These are phyloP conservation scores for Zele albiditarsus DNA, from an alignment of 2,888 invertebrate species.

Conservation along the genomic window DNA sequence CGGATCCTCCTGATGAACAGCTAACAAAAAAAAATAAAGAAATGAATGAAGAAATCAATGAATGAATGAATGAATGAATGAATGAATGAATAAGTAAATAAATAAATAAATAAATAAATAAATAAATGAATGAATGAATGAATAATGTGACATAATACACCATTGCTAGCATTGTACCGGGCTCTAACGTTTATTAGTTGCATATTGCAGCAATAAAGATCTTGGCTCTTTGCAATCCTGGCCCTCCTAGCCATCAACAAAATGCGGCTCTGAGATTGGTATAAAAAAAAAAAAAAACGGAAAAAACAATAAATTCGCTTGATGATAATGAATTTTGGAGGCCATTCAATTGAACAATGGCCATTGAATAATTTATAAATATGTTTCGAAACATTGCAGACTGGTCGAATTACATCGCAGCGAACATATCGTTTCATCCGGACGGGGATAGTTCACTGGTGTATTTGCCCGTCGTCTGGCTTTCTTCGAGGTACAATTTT, in stretches of 20 bases:
- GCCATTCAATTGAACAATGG: not conserved
- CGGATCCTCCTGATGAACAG: conserved; percentile 66
- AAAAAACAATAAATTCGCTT: conserved; percentile 63
- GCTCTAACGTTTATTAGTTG: conserved; percentile 60
- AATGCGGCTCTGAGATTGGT: conserved; percentile 69
- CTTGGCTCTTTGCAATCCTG: conserved; percentile 71
- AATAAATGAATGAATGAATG: conserved; percentile 38
- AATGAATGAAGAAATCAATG: conserved; percentile 43
- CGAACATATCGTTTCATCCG: conserved; percentile 23
- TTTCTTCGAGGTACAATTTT: conserved; percentile 70
- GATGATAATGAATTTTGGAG: conserved; percentile 44
- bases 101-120: conserved; percentile 48
- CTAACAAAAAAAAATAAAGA: conserved; percentile 55
- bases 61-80: conserved; percentile 23
- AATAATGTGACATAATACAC: conserved; percentile 55
- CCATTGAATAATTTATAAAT: not conserved
- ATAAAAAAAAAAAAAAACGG: conserved; percentile 51
- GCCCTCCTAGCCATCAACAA: conserved; percentile 67
- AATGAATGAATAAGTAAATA: conserved; percentile 46
- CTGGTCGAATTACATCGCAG: not conserved
- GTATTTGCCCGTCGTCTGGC: conserved; percentile 69
- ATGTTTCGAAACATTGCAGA: not conserved
- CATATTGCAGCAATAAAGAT: conserved; percentile 48
- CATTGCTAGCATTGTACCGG: conserved; percentile 70
- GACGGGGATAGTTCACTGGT: conserved; percentile 44